Evolutionary conservation across 2,113 vertebrate species (phyloP).

Genomic region (Poicephalus gulielmi): DNA sequence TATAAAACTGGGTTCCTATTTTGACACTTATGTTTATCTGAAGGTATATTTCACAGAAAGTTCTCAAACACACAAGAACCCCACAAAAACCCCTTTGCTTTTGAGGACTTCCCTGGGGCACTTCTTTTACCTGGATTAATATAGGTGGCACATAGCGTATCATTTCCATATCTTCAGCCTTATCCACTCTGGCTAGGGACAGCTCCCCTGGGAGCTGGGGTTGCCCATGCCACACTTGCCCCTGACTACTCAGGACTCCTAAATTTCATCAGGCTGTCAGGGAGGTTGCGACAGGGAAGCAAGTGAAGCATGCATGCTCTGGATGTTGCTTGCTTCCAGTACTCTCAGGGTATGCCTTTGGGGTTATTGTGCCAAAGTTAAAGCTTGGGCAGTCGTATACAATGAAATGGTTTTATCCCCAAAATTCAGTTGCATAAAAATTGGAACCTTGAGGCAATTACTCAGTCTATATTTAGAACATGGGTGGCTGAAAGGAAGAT

Average conservation of each 20-base stretch:
- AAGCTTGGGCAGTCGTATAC: neutral
- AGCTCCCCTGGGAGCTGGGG: neutral
- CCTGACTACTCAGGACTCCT: neutral
- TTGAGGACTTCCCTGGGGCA: neutral
- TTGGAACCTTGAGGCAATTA: neutral
- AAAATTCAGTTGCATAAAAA: neutral
- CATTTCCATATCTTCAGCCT: neutral
- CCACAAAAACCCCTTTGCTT: neutral
- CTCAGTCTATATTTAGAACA: neutral
- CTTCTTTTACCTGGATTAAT: neutral
- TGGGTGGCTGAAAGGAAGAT: neutral
- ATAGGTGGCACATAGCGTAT: neutral
- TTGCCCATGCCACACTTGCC: rapidly evolving
- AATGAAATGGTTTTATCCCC: neutral
- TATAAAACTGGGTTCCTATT: neutral
- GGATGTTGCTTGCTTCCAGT: neutral
- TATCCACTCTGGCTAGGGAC: neutral
- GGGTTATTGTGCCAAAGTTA: neutral
- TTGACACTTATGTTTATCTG: neutral
- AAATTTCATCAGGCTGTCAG: neutral
- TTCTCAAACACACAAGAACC: neutral
- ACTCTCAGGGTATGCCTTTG: neutral
- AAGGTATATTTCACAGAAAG: neutral
- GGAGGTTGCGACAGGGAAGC: neutral
- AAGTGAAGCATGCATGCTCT: too few species aligned